Percentiles rank a stretch among this genome's conserved stretches.
phyloP scores from a whole-genome alignment of 2,797 vertebrate species.

The Coranthus polyacanthus region DNA sequence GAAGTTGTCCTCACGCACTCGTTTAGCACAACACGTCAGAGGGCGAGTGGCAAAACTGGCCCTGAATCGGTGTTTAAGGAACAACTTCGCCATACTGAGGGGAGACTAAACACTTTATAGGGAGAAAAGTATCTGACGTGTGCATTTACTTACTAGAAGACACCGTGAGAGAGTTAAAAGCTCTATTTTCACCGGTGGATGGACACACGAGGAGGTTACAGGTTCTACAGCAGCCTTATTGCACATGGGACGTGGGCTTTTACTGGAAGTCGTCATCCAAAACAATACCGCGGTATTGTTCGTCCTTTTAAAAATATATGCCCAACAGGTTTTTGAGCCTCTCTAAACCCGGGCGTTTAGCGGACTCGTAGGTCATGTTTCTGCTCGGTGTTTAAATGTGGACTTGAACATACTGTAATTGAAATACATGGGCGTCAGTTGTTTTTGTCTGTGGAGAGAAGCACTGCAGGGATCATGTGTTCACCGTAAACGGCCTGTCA shows the following conservation, averaged over 20 bases:
- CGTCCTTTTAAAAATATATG: constrained; percentile 20
- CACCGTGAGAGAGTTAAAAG: constrained; percentile 18
- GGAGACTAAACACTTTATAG: constrained; percentile 33
- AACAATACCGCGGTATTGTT: constrained; percentile 26
- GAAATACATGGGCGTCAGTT: constrained; percentile 19
- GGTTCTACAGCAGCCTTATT: constrained; percentile 62
- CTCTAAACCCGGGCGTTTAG: constrained; percentile 3
- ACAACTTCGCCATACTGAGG: constrained; percentile 16
- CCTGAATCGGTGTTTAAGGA: constrained; percentile 33
- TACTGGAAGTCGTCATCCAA: constrained; percentile 27
- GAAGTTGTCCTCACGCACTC: constrained; percentile 10
- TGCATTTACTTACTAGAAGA: constrained; percentile 22
- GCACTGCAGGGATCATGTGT: constrained; percentile 8
- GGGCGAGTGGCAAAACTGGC: constrained; percentile 1
- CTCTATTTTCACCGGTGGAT: constrained; percentile 25
- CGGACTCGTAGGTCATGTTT: constrained; percentile 13
- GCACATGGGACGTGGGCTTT: constrained; percentile 49
- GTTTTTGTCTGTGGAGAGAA: constrained; percentile 9
- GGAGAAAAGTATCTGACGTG: constrained; percentile 10
- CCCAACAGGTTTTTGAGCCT: neutral
- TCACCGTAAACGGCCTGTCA: neutral
- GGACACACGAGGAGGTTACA: constrained; percentile 41
- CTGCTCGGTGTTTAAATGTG: constrained; percentile 1
- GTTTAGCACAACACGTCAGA: neutral
- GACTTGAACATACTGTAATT: neutral